Conservation (phyloP, 92 coral and sea anemone genomes). For the Palythoa caribaeorum region DNA sequence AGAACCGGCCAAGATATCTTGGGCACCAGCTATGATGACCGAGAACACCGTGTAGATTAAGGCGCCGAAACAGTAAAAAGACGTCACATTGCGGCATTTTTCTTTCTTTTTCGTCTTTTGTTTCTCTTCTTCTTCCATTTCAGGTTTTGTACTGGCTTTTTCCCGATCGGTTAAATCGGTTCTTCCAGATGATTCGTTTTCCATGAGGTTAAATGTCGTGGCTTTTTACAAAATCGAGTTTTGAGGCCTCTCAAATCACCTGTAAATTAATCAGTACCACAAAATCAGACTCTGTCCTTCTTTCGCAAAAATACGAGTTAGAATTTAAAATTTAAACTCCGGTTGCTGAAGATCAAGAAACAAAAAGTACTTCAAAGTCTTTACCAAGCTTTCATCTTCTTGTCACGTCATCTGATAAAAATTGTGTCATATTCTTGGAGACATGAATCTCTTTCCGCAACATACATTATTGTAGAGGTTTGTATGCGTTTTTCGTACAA, state of each 20-base stretch:
- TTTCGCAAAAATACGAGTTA: background rate
- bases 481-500: background rate
- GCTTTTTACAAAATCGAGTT: background rate
- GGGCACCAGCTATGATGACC: conserved; percentile 89
- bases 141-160: background rate
- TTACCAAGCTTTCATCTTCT: conserved; percentile 3
- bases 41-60: conserved; percentile 89
- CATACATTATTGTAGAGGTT: background rate
- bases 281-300: background rate
- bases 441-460: background rate
- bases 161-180: background rate
- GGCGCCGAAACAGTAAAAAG: conserved; percentile 85
- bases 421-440: background rate
- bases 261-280: background rate
- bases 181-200: conserved; percentile 15
- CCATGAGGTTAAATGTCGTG: background rate
- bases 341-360: background rate
- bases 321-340: background rate
- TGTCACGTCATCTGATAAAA: conserved; percentile 38
- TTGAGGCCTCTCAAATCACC: conserved; percentile 3
- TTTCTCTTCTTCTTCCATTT: conserved; percentile 42
- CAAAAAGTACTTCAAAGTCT: background rate
- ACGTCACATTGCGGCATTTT: conserved; percentile 62
- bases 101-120: conserved; percentile 56
- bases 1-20: conserved; percentile 87